Percentiles rank a stretch among this genome's conserved stretches.
Conservation (phyloP, 1,140 invertebrate species). For the Chionoecetes opilio region DNA sequence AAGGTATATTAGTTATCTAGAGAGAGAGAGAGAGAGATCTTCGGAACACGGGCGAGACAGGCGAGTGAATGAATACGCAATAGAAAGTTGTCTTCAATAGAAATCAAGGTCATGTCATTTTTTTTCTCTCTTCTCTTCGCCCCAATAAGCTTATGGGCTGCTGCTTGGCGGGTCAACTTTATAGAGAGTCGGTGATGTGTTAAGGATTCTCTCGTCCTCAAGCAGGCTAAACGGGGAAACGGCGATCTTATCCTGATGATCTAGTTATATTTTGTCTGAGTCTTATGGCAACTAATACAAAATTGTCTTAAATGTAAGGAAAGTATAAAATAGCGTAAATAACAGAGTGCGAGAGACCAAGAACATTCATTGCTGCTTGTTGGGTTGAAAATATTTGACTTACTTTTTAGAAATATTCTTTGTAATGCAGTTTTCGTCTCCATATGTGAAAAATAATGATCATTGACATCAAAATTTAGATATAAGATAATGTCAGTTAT, state of each 20-base stretch:
- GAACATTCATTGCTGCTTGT: background rate
- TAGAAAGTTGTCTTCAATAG: constrained; percentile 2
- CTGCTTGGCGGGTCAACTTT: background rate
- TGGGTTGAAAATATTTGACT: too few species aligned
- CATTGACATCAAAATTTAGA: too few species aligned
- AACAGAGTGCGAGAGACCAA: background rate
- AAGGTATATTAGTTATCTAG: too few species aligned
- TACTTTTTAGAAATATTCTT: too few species aligned
- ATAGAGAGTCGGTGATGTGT: background rate
- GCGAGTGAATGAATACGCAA: background rate
- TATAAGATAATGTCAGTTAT: too few species aligned
- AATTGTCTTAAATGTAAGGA: background rate
- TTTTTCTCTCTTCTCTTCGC: background rate
- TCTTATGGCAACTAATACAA: background rate
- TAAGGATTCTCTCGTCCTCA: too few species aligned
- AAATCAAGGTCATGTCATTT: background rate
- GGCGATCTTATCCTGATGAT: too few species aligned
- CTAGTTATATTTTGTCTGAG: background rate
- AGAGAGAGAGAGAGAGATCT: too few species aligned
- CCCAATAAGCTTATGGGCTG: background rate
- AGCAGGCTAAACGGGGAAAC: too few species aligned
- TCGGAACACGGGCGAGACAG: too few species aligned
- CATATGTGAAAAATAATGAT: too few species aligned
- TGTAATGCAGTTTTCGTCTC: too few species aligned
- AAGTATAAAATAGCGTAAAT: background rate